Evolutionary conservation across 2,888 invertebrate species (phyloP).

Genomic region (Aelia acuminata): DNA sequence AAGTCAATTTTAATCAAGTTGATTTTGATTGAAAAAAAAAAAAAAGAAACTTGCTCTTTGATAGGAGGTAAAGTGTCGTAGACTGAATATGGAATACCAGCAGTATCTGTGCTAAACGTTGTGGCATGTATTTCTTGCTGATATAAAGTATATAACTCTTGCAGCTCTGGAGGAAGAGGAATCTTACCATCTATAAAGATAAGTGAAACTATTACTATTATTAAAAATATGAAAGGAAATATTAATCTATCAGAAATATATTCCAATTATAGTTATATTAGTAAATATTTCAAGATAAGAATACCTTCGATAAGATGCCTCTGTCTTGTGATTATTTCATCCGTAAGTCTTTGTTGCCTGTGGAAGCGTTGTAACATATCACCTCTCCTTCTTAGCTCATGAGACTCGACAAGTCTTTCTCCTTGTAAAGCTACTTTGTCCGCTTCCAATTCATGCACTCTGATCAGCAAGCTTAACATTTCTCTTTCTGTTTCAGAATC

Average conservation of each 20-base stretch:
- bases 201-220: neutral
- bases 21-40: neutral
- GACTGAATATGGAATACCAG: conserved; percentile 68
- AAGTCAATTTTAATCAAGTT: neutral
- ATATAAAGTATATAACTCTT: conserved; percentile 85
- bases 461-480: conserved; percentile 86
- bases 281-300: neutral
- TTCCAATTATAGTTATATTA: neutral
- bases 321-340: conserved; percentile 92
- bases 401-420: conserved; percentile 86
- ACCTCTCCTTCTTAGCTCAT: conserved; percentile 88
- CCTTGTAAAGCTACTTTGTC: conserved; percentile 94
- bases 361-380: conserved; percentile 86
- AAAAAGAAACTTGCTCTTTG: conserved; percentile 64
- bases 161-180: conserved; percentile 80
- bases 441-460: conserved; percentile 94
- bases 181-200: conserved; percentile 76
- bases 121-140: conserved; percentile 90
- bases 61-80: conserved; percentile 65
- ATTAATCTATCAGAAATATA: neutral
- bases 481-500: conserved; percentile 93
- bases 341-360: conserved; percentile 87
- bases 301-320: conserved; percentile 86
- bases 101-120: conserved; percentile 78
- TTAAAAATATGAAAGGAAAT: neutral